Evolutionary conservation across 2,113 vertebrate species (phyloP).

Genomic region (Platysteira castanea): DNA sequence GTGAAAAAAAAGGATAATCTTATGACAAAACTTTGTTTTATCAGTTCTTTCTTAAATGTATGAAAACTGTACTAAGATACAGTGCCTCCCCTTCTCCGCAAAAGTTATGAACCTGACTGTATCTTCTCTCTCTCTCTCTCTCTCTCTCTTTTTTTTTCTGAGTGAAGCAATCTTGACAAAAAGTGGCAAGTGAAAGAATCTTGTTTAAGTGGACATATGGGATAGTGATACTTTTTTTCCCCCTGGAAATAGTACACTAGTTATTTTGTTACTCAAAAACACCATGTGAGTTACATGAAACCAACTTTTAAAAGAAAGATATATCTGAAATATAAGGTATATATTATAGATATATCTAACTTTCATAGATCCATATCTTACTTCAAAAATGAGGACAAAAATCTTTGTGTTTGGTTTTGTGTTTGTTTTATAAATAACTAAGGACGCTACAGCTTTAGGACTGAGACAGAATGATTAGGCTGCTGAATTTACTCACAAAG

Average conservation of each 20-base stretch:
- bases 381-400: not conserved
- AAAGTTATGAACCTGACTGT: not conserved
- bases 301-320: not conserved
- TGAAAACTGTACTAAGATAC: not conserved
- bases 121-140: not conserved
- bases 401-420: not conserved
- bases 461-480: not conserved
- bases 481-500: not conserved
- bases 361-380: not conserved
- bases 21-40: not conserved
- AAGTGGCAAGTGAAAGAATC: not conserved
- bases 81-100: not conserved
- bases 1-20: not conserved
- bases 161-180: not conserved
- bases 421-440: not conserved
- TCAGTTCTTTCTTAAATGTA: not conserved
- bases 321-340: not conserved
- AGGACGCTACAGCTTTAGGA: not conserved
- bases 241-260: not conserved
- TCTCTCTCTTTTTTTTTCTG: not conserved
- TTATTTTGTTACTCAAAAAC: not conserved
- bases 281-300: not conserved
- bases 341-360: not conserved
- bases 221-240: not conserved
- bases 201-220: not conserved